phyloP scores from a whole-genome alignment of 2,113 vertebrate species.

The Excalfactoria chinensis region DNA sequence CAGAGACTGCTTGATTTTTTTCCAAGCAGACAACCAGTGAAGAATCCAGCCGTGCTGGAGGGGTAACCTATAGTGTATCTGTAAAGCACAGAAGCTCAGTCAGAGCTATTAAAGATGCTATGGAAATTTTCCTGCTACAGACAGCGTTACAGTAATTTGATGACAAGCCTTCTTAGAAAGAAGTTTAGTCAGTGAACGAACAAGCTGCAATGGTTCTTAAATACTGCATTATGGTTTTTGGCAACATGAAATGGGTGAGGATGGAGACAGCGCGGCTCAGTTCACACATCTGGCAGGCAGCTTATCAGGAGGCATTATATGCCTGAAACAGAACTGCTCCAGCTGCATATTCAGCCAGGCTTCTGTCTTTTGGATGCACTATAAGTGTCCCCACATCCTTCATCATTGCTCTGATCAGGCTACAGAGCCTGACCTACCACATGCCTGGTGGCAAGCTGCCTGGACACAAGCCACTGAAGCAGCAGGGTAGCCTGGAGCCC shows the following conservation, averaged over 20 bases:
- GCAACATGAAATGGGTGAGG: not conserved
- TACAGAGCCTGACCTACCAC: not conserved
- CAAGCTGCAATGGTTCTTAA: conserved; percentile 6
- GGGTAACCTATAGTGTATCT: not conserved
- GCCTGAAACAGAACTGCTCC: not conserved
- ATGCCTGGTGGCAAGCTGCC: not conserved
- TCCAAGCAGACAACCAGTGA: conserved; percentile 17
- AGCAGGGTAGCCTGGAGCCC: not conserved
- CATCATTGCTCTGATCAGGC: not conserved
- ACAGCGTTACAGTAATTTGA: not conserved
- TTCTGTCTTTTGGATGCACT: not conserved
- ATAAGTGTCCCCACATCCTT: not conserved
- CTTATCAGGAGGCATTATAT: not conserved
- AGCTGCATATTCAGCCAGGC: not conserved
- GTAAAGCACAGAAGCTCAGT: conserved; percentile 23
- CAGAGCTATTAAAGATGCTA: not conserved
- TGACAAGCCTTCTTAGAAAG: conserved; percentile 31
- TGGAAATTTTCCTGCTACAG: conserved; percentile 9
- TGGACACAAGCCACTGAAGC: not conserved
- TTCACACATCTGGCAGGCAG: not conserved
- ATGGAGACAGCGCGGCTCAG: not conserved
- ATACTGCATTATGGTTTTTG: conserved; percentile 14
- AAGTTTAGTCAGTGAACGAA: conserved; percentile 46
- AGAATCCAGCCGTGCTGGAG: not conserved
- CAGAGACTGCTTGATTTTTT: not conserved